Evolutionary conservation across 2,888 invertebrate species (phyloP), one percentile per base, ranked within the genome.

Genomic region (Megaustenia siamemsis): DNA sequence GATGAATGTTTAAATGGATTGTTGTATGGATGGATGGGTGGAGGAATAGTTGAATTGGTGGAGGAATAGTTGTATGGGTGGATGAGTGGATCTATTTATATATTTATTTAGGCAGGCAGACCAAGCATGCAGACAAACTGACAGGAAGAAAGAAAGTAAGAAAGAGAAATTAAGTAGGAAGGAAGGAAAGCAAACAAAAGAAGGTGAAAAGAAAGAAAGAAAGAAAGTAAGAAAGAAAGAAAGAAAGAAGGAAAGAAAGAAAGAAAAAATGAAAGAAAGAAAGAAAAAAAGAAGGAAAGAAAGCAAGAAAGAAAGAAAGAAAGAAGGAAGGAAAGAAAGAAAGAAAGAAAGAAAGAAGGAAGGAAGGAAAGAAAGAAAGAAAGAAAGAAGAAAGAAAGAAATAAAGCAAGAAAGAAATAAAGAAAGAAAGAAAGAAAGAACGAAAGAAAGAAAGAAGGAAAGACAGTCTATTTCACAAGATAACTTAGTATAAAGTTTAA

Each of bases 391-490:
- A 21, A 71, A 40, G 40, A 2, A 71, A 24, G 40, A 21, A 71
- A 73, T 21, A 73, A 15, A 73, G 10, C 28, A 40, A 73, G 75
- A 24, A 6, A 18, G n/a, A 38, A 21, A 71, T 38, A 71, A 2
- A 71, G 40, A 71, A 21, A 71, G 40, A 71, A 24, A 71, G 24
- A 18, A n/a, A n/a, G n/a, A n/a, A n/a, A n/a, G n/a, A n/a, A n/a
- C n/a, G n/a, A n/a, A n/a, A n/a, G n/a, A n/a, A n/a, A n/a, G n/a
- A n/a, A n/a, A n/a, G n/a, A n/a, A n/a, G n/a, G n/a, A n/a, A n/a
- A n/a, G n/a, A n/a, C n/a, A n/a, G n/a, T n/a, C n/a, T n/a, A n/a
- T n/a, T n/a, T n/a, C n/a, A n/a, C n/a, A n/a, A n/a, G n/a, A n/a
- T n/a, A n/a, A n/a, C n/a, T n/a, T n/a, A n/a, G n/a, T n/a, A n/a